phyloP scores from a whole-genome alignment of 2,113 vertebrate genomes.

The Pholis gunnellus region DNA sequence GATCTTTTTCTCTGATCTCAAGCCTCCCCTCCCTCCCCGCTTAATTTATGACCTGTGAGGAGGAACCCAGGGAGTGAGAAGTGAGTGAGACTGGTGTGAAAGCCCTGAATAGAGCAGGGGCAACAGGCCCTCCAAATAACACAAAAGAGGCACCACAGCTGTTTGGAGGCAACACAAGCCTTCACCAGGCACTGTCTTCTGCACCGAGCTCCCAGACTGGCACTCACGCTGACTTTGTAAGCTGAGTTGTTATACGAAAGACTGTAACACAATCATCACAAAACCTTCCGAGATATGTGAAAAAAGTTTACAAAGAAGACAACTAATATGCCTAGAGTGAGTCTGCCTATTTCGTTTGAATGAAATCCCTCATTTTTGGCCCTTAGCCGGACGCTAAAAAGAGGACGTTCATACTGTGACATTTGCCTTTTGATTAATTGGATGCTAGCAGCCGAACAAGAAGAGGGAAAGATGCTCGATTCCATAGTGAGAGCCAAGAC shows the following conservation, averaged over 20 bases:
- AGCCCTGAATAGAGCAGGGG: slow-evolving; percentile 82
- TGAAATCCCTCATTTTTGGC: not conserved
- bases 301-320: slow-evolving; percentile 14
- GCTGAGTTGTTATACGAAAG: slow-evolving; percentile 37
- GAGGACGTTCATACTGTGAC: slow-evolving; percentile 10
- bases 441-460: slow-evolving; percentile 21
- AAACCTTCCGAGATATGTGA: slow-evolving; percentile 27
- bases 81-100: slow-evolving; percentile 85
- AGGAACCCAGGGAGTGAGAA: slow-evolving; percentile 83
- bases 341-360: not conserved
- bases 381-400: not conserved
- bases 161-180: slow-evolving; percentile 76
- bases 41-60: slow-evolving; percentile 86
- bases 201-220: slow-evolving; percentile 59
- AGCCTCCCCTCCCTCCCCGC: slow-evolving; percentile 59
- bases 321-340: not conserved
- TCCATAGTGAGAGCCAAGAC: slow-evolving; percentile 81
- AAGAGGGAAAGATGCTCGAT: slow-evolving; percentile 2
- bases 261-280: slow-evolving; percentile 52
- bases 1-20: slow-evolving; percentile 76
- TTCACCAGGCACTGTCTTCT: slow-evolving; percentile 61
- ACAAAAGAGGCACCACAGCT: slow-evolving; percentile 80
- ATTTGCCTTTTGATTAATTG: slow-evolving; percentile 5
- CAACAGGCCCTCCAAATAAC: slow-evolving; percentile 82
- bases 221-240: slow-evolving; percentile 65